Evolutionary conservation across 2,797 vertebrate genomes (phyloP), one percentile per base, ranked within the genome.

Genomic region (Oreochromis mossambicus): DNA sequence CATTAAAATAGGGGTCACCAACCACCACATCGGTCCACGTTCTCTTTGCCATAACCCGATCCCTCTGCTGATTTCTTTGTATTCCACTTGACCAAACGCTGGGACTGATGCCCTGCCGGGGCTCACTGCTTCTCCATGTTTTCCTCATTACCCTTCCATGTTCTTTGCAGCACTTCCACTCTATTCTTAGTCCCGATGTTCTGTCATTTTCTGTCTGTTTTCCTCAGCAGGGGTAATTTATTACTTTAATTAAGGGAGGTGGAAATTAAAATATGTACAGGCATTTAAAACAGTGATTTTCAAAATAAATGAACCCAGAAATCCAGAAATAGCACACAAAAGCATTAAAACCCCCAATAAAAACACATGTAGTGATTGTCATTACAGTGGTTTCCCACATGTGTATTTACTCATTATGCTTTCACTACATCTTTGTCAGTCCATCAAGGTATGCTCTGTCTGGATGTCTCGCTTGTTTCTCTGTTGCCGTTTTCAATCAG

Each of bases 271-370:
- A 19, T 75, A 48, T 75, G 10, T 32, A 12, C 46, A 75, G 6
- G 17, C 26, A 50, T 50, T 50, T n/a, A 75, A 75, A 75, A 32
- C 46, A n/a, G 46, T 7, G 17, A 13, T 75, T 75, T 50, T 50
- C 4, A 75, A 75, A 75, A 75, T 50, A 13, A 73, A 48, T 29
- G 43, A 41, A 73, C 14, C 15, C 24, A 50, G 4, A 73, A 73
- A 73, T 29, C 68, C 41, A 48, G 15, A 24, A 70, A 70, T 26
- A 70, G n/a, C 21, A 70, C 38, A 50, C 17, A 75, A 75, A 63
- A 50, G 70, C 26, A 75, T n/a, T 3, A 48, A 29, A 3, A 2
- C 11, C 0, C 0, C 2, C 0, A 50, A 50, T 50, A 75, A 48
- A 73, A 48, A 48, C 10, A 8, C 17, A 13, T 32, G 46, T 75